phyloP scores from a whole-genome alignment of 2,113 vertebrate genomes.

The Paradoxurus hermaphroditus region DNA sequence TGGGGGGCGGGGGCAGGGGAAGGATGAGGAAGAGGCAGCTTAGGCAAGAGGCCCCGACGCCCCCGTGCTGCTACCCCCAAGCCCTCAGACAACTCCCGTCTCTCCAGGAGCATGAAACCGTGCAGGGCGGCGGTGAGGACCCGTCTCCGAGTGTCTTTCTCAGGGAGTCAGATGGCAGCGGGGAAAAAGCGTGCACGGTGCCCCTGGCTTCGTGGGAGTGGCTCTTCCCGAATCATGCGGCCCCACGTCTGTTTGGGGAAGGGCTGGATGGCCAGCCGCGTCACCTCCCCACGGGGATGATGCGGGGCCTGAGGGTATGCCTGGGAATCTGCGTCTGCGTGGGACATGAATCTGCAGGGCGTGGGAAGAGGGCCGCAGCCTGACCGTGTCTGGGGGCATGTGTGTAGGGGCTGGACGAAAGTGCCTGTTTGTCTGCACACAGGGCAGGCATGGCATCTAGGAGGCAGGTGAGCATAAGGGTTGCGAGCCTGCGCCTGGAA shows the following conservation, averaged over 20 bases:
- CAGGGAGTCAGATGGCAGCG: accelerated
- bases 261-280: neutral
- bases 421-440: neutral
- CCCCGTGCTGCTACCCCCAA: accelerated
- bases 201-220: neutral
- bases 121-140: neutral
- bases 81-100: neutral
- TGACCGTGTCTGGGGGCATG: neutral
- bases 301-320: neutral
- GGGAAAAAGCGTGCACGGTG: neutral
- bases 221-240: neutral
- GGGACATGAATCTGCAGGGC: neutral
- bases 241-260: neutral
- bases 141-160: neutral
- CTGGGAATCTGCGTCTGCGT: neutral
- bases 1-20: accelerated
- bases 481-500: neutral
- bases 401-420: neutral
- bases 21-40: neutral
- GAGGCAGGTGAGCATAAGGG: neutral
- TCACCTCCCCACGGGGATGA: neutral
- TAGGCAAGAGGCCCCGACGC: neutral
- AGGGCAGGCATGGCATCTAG: too few species aligned
- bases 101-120: neutral
- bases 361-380: accelerated